Evolutionary conservation across 1,140 invertebrate species (phyloP), one percentile per base, ranked within the genome.

Genomic region (Heliconius hewitsoni): DNA sequence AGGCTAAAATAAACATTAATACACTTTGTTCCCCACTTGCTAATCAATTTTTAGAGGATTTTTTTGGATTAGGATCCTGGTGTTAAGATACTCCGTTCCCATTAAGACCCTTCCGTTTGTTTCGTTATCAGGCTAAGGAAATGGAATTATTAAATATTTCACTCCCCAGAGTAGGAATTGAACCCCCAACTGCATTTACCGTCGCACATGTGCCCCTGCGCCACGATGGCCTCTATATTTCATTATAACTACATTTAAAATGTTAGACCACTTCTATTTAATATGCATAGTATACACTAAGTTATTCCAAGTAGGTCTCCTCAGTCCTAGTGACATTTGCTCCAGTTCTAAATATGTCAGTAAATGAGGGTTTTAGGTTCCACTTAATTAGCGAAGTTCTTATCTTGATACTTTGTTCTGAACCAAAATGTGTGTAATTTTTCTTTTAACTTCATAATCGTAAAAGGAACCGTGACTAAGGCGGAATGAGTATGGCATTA

Each of bases 321-420:
- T 57, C 30, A 27, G 60, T 3, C 60, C 60, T 66, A 66, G 9
- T 66, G 27, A 30, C 52, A 4, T 13, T 52, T 75, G 60, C 46
- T 34, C 78, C 50, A 79, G 60, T 79, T 79, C 46, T 57, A 37
- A 74, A 66, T 42, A 71, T 78, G 73, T 74, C 72, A 78, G 19
- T 23, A 34, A 74, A 78, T 74, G n/a, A 57, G 55, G 71, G n/a
- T 55, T 73, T 66, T 34, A 66, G 76, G 42, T 57, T 77, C 30
- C 39, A 55, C 27, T 74, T 78, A 23, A 70, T 74, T 74, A 66
- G 39, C 23, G 18, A 46, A 74, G 37, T 66, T 66, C 60, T 60
- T 60, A 60, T 60, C 55, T 66, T 30, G 60, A 66, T 66, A 30
- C 60, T 30, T 30, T 66, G 42, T 30, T 66, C 9, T 13, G 3